Percentiles rank a stretch among this genome's conserved stretches.
These are phyloP conservation scores for Equus quagga DNA, from an alignment of 2,113 vertebrate genomes.

Conservation along the genomic window DNA sequence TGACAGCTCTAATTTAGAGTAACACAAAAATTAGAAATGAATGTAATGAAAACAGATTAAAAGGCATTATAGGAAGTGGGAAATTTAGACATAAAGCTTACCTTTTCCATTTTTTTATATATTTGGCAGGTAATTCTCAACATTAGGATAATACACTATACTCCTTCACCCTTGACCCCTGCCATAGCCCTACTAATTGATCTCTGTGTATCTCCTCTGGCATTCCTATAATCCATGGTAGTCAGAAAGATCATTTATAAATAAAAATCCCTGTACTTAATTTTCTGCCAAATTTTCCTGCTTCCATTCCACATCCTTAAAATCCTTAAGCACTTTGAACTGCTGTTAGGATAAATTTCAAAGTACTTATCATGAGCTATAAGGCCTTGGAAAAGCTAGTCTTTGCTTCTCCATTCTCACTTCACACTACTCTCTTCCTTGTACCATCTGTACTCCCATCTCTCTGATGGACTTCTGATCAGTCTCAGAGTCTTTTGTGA, in stretches of 20 bases:
- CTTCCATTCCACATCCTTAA: background rate
- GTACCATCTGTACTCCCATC: background rate
- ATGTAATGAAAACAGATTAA: background rate
- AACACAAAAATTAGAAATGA: background rate
- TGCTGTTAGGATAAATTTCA: background rate
- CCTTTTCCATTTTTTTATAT: background rate
- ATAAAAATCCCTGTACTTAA: background rate
- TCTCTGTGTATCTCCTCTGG: background rate
- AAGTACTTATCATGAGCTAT: background rate
- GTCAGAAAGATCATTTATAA: background rate
- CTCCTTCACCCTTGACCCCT: background rate
- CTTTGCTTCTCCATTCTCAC: background rate
- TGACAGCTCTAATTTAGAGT: background rate
- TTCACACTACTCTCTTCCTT: background rate
- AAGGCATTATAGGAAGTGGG: background rate
- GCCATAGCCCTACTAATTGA: background rate
- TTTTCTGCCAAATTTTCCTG: background rate
- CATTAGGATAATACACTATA: background rate
- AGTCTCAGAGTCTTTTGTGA: fast-evolving
- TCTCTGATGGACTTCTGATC: background rate
- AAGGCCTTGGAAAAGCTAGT: background rate
- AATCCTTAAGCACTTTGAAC: no score
- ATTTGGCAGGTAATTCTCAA: background rate
- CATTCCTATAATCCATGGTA: background rate
- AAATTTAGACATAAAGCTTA: background rate